Evolutionary conservation across 2,113 vertebrate species (phyloP).

Genomic region (Erpornis zantholeuca): DNA sequence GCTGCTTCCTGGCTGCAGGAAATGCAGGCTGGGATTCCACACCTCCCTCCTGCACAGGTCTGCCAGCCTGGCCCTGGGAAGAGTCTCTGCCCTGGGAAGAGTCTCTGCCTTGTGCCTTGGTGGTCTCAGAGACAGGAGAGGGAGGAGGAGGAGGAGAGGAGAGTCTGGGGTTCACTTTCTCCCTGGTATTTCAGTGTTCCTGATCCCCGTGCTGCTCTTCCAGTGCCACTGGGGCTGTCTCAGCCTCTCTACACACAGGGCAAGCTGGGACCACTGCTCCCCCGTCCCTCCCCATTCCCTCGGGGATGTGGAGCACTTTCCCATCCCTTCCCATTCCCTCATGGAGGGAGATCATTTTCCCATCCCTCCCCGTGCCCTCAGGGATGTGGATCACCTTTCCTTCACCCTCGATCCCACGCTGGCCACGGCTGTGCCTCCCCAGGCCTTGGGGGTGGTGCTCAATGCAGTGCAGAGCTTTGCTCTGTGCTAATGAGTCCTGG

Average conservation of each 20-base stretch:
- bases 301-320: too few relatives aligned
- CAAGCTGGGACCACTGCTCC: not conserved
- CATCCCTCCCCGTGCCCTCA: not conserved
- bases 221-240: not conserved
- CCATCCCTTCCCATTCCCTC: not conserved
- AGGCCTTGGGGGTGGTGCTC: not conserved
- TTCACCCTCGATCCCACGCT: not conserved
- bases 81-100: not conserved
- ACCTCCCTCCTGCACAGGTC: not conserved
- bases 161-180: not conserved
- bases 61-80: not conserved
- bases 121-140: too few relatives aligned
- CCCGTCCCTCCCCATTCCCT: not conserved
- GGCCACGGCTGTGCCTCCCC: not conserved
- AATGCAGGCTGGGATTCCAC: not conserved
- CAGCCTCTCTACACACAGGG: not conserved
- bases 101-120: not conserved
- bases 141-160: not conserved
- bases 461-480: not conserved
- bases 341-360: not conserved
- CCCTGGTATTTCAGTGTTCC: not conserved
- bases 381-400: not conserved
- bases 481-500: not conserved
- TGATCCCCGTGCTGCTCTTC: not conserved
- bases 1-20: not conserved